Conservation (phyloP, 2,888 invertebrate genomes). For the Electrophaes corylata region DNA sequence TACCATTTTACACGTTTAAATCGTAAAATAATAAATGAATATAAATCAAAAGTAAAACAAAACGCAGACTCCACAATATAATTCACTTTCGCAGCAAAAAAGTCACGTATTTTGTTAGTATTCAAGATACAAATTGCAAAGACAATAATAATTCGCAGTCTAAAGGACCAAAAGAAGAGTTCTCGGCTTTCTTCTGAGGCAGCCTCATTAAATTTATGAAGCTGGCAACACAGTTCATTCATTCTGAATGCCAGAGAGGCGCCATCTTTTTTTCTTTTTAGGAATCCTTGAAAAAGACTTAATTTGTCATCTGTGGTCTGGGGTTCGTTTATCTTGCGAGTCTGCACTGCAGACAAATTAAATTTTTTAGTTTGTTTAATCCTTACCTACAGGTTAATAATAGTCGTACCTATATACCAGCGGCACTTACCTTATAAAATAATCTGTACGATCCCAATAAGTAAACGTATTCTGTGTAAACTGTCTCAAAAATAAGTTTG, state of each 20-base stretch:
- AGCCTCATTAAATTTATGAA: conserved; percentile 35
- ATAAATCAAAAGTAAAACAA: no score
- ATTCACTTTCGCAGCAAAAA: conserved; percentile 3
- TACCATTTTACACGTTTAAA: no score
- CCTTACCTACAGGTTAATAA: no score
- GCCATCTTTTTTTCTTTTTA: conserved; percentile 21
- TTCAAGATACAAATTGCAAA: conserved; percentile 25
- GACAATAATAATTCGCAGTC: conserved; percentile 18
- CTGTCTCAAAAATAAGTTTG: background rate
- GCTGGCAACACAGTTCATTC: conserved; percentile 37
- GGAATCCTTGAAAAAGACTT: conserved; percentile 5
- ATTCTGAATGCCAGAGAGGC: conserved; percentile 14
- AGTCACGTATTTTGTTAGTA: conserved; percentile 15
- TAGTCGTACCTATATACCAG: no score
- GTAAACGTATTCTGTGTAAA: background rate
- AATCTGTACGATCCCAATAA: no score
- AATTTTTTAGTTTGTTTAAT: background rate
- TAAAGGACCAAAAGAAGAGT: conserved; percentile 17
- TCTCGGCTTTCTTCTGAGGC: conserved; percentile 13
- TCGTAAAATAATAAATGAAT: no score
- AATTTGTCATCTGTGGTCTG: conserved; percentile 9
- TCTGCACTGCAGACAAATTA: background rate
- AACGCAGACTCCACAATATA: background rate
- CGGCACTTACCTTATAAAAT: no score
- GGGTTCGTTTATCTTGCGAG: background rate